Conservation (phyloP, 2,888 invertebrate species). For the Rotaria macrura region DNA sequence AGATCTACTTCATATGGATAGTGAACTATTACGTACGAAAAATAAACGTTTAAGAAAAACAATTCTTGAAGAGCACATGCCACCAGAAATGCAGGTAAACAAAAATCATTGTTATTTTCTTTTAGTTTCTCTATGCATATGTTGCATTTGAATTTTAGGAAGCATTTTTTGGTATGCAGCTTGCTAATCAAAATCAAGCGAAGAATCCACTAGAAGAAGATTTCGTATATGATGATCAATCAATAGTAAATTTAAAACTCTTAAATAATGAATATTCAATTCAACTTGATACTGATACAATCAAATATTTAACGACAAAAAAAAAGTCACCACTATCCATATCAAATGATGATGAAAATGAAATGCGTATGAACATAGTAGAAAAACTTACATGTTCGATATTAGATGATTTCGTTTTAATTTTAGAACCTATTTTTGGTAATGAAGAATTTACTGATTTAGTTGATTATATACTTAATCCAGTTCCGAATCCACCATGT, state of each 20-base stretch:
- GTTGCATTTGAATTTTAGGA: constrained; percentile 8
- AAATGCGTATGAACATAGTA: neutral
- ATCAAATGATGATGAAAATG: neutral
- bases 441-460: neutral
- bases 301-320: neutral
- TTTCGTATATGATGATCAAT: neutral
- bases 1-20: constrained; percentile 11
- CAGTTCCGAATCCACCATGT: neutral
- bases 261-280: neutral
- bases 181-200: neutral
- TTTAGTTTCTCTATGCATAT: too few species aligned
- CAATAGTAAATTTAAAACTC: neutral
- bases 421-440: neutral
- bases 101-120: too few species aligned
- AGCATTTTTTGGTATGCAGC: neutral
- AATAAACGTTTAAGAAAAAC: neutral
- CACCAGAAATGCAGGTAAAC: constrained; percentile 10
- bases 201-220: neutral
- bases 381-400: neutral
- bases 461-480: neutral
- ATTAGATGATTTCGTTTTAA: neutral
- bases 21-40: neutral
- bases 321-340: neutral
- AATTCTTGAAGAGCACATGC: neutral
- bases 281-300: neutral